phyloP scores from a whole-genome alignment of 2,888 invertebrate species.

The Hoplodrina ambigua region DNA sequence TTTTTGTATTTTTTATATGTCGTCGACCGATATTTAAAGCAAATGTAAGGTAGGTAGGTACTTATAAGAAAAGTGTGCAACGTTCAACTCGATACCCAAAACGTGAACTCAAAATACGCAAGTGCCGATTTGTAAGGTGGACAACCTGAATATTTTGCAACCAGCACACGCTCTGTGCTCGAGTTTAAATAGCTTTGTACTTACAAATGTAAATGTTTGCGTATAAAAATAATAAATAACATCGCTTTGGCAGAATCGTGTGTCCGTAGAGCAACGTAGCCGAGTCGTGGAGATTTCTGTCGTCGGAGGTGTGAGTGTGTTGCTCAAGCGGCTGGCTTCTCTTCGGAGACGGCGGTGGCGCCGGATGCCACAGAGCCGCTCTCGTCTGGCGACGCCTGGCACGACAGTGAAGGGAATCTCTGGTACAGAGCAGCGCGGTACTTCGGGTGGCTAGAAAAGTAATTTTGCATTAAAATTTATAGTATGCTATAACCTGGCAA shows the following conservation, averaged over 20 bases:
- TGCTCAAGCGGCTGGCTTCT: slow-evolving; percentile 91
- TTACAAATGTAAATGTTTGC: slow-evolving; percentile 80
- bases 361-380: slow-evolving; percentile 92
- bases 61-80: slow-evolving; percentile 88
- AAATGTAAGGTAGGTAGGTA: slow-evolving; percentile 67
- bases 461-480: neutral
- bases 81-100: slow-evolving; percentile 85
- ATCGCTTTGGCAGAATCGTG: slow-evolving; percentile 83
- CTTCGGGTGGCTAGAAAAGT: slow-evolving; percentile 92
- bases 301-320: slow-evolving; percentile 26
- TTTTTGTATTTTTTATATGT: slow-evolving; percentile 77
- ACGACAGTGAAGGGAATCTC: slow-evolving; percentile 94
- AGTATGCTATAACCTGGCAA: no score
- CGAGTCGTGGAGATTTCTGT: slow-evolving; percentile 52
- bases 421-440: slow-evolving; percentile 94
- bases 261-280: slow-evolving; percentile 70
- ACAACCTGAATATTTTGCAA: slow-evolving; percentile 81
- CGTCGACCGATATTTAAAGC: slow-evolving; percentile 79
- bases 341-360: slow-evolving; percentile 92
- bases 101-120: slow-evolving; percentile 88
- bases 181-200: slow-evolving; percentile 85
- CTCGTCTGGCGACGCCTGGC: slow-evolving; percentile 91
- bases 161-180: slow-evolving; percentile 84
- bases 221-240: slow-evolving; percentile 88
- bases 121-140: slow-evolving; percentile 65